Conservation (phyloP, 2,888 invertebrate species). For the Platycheirus rosarum region DNA sequence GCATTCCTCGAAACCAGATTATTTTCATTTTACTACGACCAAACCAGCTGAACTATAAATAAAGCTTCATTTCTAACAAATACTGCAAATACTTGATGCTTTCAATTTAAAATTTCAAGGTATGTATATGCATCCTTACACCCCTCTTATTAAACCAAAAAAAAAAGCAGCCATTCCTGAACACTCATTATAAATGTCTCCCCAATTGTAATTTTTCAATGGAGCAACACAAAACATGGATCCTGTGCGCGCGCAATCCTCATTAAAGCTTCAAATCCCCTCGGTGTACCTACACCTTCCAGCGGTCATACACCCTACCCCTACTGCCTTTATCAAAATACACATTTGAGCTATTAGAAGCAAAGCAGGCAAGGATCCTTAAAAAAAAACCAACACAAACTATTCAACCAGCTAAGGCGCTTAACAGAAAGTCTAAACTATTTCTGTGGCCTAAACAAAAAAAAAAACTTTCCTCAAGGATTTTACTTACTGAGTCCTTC, state of each 20-base stretch:
- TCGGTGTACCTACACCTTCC: conserved; percentile 11
- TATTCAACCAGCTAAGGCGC: conserved; percentile 9
- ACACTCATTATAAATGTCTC: conserved; percentile 48
- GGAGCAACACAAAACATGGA: conserved; percentile 30
- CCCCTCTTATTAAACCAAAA: too few relatives aligned
- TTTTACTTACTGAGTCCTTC: conserved; percentile 32
- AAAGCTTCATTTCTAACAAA: too few relatives aligned
- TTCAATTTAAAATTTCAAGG: too few relatives aligned
- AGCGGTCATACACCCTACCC: conserved; percentile 23
- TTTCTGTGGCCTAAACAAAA: conserved; percentile 4
- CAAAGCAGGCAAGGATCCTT: conserved; percentile 28
- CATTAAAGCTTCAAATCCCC: neutral
- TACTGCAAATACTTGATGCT: too few relatives aligned
- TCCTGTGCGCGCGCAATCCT: conserved; percentile 42
- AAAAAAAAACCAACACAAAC: conserved; percentile 6
- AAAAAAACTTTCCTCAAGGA: conserved; percentile 22
- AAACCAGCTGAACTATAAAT: too few relatives aligned
- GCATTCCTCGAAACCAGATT: too few relatives aligned
- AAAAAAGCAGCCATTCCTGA: conserved; percentile 54
- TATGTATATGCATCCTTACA: too few relatives aligned
- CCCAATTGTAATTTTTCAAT: conserved; percentile 54
- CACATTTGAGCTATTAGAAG: conserved; percentile 26
- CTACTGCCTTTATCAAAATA: conserved; percentile 41
- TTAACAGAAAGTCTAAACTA: conserved; percentile 17
- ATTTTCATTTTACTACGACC: too few relatives aligned